Conservation (phyloP, 2,888 invertebrate species). For the Diabrotica balteata region DNA sequence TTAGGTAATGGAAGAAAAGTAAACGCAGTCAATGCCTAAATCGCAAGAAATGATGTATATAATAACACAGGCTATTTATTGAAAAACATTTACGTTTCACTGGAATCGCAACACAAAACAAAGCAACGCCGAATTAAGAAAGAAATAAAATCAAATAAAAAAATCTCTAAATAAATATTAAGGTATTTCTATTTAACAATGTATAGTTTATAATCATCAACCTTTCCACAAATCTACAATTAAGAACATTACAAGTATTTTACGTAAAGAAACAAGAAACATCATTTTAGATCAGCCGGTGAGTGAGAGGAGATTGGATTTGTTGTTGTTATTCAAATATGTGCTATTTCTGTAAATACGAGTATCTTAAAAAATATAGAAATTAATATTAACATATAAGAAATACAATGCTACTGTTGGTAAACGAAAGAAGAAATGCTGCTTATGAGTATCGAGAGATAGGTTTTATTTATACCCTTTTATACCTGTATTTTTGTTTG, state of each 20-base stretch:
- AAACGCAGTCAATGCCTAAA: constrained; percentile 1
- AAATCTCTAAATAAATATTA: constrained; percentile 56
- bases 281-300: constrained; percentile 29
- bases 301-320: background rate
- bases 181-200: constrained; percentile 65
- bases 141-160: constrained; percentile 37
- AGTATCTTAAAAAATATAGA: too few species aligned
- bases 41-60: constrained; percentile 21
- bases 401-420: too few species aligned
- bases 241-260: constrained; percentile 62
- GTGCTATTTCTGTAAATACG: too few species aligned
- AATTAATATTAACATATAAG: too few species aligned
- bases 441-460: too few species aligned
- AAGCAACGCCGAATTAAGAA: constrained; percentile 26
- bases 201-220: constrained; percentile 64
- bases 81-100: constrained; percentile 30
- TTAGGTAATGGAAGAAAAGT: background rate
- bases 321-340: too few species aligned
- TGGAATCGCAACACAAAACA: constrained; percentile 29
- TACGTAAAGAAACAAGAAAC: constrained; percentile 59
- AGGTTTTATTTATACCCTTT: too few species aligned
- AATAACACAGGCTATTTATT: constrained; percentile 30
- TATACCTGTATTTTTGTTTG: too few species aligned
- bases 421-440: too few species aligned
- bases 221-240: constrained; percentile 65